Base-by-base conservation (phyloP, 2,113 vertebrate genomes). In the Lasiurus borealis region DNA sequence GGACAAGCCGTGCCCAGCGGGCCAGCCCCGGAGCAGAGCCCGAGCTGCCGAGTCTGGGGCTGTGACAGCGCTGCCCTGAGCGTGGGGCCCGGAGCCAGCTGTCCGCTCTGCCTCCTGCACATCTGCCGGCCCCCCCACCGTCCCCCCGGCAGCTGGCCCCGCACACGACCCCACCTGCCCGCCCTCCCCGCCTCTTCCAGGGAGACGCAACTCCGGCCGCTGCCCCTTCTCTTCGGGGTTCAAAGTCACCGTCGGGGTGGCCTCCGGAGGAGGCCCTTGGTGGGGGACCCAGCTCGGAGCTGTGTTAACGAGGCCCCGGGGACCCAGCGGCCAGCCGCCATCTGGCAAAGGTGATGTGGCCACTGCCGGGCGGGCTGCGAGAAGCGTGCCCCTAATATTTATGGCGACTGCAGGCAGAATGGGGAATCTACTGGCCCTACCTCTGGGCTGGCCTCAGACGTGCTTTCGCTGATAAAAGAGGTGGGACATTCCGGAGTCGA, bases 341-440 rank as follows among this genome's bases (percentile, higher is more conserved):
- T 71, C 77, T 72, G 72, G 82, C 46, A 69, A 81, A 89, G 94
- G 94, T 27, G 34, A 59, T 6, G 7, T 4, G 19, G 0, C 6
- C 1, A 46, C 3, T 11, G 48, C 46, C 8, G 25, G 88, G 81
- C 3, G 0, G 11, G 88, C 16, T 59, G 13, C 13, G 23, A 31
- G 29, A 66, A 16, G 6, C 3, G 2, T 0, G 16, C 54, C 2
- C 62, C 25, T 2, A 3, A 0, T 8, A 11, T 3, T 54, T 13
- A 25, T 19, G 29, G 69, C 8, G 2, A 1, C 50, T 69, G 18
- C 21, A 3, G 0, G 2, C 1, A 27, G 76, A 16, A n/a, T 0
- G 15, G 0, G 5, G 44, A 5, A 0, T 34, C 44, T 19, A 3
- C 13, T 46, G 8, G 29, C 34, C 54, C 25, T 7, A 34, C 31